Evolutionary conservation across 1,140 invertebrate species (phyloP), one percentile per base, ranked within the genome.

Genomic region (Eumaeus atala): DNA sequence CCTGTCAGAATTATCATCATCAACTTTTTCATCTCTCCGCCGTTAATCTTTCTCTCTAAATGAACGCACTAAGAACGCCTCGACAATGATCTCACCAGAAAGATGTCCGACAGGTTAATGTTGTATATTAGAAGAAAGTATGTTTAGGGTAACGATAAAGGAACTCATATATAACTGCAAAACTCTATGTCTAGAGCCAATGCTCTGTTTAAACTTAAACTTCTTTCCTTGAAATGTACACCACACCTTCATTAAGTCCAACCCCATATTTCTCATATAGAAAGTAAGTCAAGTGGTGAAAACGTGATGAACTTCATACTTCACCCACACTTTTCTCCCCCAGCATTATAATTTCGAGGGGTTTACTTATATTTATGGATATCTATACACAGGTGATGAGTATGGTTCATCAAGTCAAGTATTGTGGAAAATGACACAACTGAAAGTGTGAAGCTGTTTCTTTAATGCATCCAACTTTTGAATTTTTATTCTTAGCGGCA

Each of bases 221-320:
- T 44, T 28, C 12, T 48, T 48, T 37, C 56, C 42, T 48, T 18
- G 33, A 55, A 56, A 56, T 47, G 58, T 48, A 48, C 47, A 44
- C 48, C 50, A 40, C 52, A 48, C 33, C 40, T 53, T 44, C 21
- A 47, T 35, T 28, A 48, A 47, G 49, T 47, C 42, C 48, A 37
- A 16, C 40, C 40, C 40, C 12, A 12, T 16, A 9, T 16, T 16
- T 14, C 40, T 14, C 44, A 37, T 42, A 51, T 44, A 53, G 51
- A 54, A 67, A 59, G 58, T 44, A 35, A 44, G 40, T 44, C 40
- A 52, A 50, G 56, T 67, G 64, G 62, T 64, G 64, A 67, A 66
- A 67, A 67, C 61, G 72, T 70, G 72, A 75, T 70, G 70, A 71
- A 72, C 75, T 77, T 72, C 70, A 72, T 69, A 62, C 40, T 44